phyloP scores from a whole-genome alignment of 2,888 invertebrate genomes.

The Chaetoderma sp. region DNA sequence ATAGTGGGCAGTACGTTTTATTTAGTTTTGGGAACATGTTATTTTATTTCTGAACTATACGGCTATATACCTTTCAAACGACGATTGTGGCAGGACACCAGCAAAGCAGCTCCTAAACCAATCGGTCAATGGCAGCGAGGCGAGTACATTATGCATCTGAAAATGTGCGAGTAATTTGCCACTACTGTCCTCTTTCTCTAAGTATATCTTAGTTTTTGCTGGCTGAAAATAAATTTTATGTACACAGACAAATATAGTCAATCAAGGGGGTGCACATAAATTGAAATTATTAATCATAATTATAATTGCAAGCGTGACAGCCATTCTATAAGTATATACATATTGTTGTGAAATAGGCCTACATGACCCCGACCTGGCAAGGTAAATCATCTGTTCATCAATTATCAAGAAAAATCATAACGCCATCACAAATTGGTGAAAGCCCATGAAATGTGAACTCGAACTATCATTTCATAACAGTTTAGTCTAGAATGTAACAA shows the following conservation, averaged over 20 bases:
- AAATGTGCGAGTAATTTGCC: conserved; percentile 77
- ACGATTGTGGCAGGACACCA: conserved; percentile 81
- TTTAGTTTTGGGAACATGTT: too few species aligned
- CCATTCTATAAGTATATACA: conserved; percentile 15
- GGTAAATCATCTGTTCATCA: too few species aligned
- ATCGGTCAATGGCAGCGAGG: conserved; percentile 78
- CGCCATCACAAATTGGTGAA: too few species aligned
- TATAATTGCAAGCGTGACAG: too few species aligned
- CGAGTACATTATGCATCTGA: conserved; percentile 76
- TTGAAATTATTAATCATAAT: not conserved
- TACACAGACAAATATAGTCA: not conserved
- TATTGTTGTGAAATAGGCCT: conserved; percentile 9
- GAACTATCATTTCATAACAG: too few species aligned
- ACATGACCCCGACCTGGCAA: too few species aligned
- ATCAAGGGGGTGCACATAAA: not conserved
- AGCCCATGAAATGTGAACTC: too few species aligned
- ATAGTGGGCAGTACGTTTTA: too few species aligned
- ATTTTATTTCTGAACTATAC: too few species aligned
- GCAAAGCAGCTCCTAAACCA: conserved; percentile 90
- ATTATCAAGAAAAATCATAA: too few species aligned
- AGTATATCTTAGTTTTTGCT: conserved; percentile 54
- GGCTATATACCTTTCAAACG: conserved; percentile 78
- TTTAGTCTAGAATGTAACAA: too few species aligned
- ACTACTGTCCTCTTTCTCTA: conserved; percentile 83
- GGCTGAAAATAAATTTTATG: conserved; percentile 37